phyloP scores from a whole-genome alignment of 2,888 invertebrate species.

The Agriopis aurantiaria region DNA sequence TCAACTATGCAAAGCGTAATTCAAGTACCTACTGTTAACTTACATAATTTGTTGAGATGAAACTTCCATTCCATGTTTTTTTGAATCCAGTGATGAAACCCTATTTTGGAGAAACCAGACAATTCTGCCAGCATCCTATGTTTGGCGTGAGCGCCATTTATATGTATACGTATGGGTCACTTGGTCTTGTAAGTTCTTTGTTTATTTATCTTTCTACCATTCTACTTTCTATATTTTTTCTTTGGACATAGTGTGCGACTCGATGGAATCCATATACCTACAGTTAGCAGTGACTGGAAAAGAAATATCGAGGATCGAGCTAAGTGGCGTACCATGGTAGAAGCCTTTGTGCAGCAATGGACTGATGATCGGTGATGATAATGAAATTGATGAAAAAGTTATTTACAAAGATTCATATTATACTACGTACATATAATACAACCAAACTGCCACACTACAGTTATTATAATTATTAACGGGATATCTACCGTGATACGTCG shows the following conservation, averaged over 20 bases:
- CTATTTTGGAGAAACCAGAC: slow-evolving; percentile 58
- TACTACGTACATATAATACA: too few species aligned
- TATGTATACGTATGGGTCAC: slow-evolving; percentile 64
- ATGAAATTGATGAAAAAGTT: background rate
- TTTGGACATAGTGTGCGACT: too few species aligned
- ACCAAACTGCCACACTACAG: too few species aligned
- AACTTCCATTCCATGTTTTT: slow-evolving; percentile 67
- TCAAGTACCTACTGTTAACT: background rate
- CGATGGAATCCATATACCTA: background rate
- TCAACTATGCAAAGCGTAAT: background rate
- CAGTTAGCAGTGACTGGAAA: background rate
- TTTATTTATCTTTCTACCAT: background rate
- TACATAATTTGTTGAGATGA: slow-evolving; percentile 55
- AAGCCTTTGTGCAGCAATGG: background rate
- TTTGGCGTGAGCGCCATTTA: slow-evolving; percentile 65
- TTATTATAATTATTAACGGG: too few species aligned
- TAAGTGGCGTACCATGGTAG: background rate
- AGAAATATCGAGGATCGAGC: background rate
- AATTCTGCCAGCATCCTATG: slow-evolving; percentile 64
- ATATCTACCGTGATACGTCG: too few species aligned
- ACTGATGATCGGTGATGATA: background rate
- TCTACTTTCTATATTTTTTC: background rate
- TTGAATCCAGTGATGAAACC: slow-evolving; percentile 67
- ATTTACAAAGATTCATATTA: too few species aligned
- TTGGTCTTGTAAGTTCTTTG: slow-evolving; percentile 67